Base-by-base conservation (phyloP, 2,797 vertebrate species). In the Microctenopoma stevenorrisi region DNA sequence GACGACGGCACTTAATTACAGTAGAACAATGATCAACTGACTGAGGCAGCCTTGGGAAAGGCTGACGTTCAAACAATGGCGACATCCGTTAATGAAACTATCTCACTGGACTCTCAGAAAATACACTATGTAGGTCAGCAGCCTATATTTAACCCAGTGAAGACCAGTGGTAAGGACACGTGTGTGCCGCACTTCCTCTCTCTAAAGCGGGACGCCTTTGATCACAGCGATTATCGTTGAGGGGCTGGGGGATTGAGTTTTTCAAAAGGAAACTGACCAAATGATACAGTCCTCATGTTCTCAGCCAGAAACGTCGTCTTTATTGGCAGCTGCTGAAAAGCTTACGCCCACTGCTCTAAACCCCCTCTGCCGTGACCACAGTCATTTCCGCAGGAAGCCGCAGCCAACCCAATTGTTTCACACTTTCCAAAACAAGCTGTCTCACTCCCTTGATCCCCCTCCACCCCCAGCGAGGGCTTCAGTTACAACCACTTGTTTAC, bases 301-400 rank as follows among this genome's bases (percentile, higher is more conserved):
- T 35, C 3, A 0, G 26, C 50, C 25, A 16, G 12, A 38, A 14
- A 67, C 5, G 13, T 25, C 10, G 58, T 52, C 26, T 5, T 3
- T 16, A 16, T 26, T 37, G 18, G 64, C 56, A 68, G 54, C 54
- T 51, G 16, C 30, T 48, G 53, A 73, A 68, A 61, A 67, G 12
- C 7, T 71, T 1, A 28, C 68, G 63, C 59, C 73, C 64, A 18
- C 72, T 15, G 33, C 65, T 55, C 42, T 49, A 18, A 49, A 68
- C 71, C 55, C 68, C 63, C 68, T 67, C 67, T 85, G 76, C 77
- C 71, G 56, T 86, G 86, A 91, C 85, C 30, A 15, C 78, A 80
- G 74, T 61, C 50, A 71, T 85, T 92, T 92, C 90, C 87, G 52
- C 89, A 92, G 89, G 89, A 92, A 91, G 80, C 72, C 56, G 77